phyloP scores from a whole-genome alignment of 1,140 invertebrate genomes.

The Pachyrhynchus sulphureomaculatus region DNA sequence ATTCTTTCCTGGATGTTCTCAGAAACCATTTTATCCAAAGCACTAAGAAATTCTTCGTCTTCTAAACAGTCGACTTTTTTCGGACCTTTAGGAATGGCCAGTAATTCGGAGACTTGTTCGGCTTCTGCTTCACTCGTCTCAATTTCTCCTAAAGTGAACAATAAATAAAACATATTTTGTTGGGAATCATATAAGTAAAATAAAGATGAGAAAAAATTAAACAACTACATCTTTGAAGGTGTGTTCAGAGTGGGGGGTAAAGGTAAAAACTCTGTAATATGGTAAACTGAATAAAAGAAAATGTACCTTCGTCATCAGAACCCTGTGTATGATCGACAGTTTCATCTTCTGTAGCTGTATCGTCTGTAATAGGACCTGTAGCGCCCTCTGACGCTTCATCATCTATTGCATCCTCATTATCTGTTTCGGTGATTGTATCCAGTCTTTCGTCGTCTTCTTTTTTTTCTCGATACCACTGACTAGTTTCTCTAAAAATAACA shows the following conservation, averaged over 20 bases:
- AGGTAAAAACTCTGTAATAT: no score
- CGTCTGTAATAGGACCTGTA: conserved; percentile 49
- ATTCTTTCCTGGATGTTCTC: conserved; percentile 90
- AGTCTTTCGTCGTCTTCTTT: conserved; percentile 51
- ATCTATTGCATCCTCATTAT: conserved; percentile 58
- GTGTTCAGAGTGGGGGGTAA: no score
- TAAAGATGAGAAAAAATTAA: no score
- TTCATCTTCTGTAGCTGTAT: conserved; percentile 51
- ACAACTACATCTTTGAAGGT: no score
- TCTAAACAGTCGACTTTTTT: conserved; percentile 57
- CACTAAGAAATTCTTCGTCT: conserved; percentile 89
- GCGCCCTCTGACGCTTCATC: conserved; percentile 56
- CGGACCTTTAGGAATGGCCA: conserved; percentile 49
- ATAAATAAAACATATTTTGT: not conserved
- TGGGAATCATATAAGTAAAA: not conserved
- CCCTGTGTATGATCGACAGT: conserved; percentile 47
- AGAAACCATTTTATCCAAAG: conserved; percentile 92
- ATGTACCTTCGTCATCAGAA: conserved; percentile 52
- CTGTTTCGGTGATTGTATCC: conserved; percentile 62
- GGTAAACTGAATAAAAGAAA: no score
- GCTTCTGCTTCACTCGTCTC: conserved; percentile 43
- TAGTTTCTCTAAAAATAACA: conserved; percentile 12
- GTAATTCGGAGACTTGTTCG: conserved; percentile 46
- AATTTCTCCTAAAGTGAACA: conserved; percentile 32
- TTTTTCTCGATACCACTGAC: not conserved